Evolutionary conservation across 2,797 vertebrate species (phyloP), one percentile per base, ranked within the genome.

Genomic region (Ataeniobius toweri): DNA sequence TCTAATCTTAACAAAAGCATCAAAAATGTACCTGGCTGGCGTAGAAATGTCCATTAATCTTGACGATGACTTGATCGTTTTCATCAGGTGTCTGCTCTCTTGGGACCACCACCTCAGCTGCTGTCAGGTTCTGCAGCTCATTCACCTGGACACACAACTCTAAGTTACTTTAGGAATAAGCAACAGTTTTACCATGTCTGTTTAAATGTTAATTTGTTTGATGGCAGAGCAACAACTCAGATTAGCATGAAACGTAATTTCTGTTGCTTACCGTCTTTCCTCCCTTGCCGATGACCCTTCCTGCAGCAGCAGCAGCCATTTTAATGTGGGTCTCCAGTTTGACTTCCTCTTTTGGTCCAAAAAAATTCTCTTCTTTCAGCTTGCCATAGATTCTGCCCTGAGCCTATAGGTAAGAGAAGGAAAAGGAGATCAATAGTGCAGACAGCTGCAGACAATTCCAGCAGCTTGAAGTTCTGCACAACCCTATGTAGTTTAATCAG

Each of bases 31-130:
- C 98, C 97, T 98, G 98, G 93, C 97, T 99, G 89, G 98, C 97
- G 6, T 98, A 99, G 95, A 99, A 99, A 91, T 99, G 97, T 86
- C 98, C 98, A 0, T 97, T 98, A 94, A 99, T 99, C 94, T 99
- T 99, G 77, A 99, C 97, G 0, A 98, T 97, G 89, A 98, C 97
- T 91, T 98, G 97, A 90, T 98, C 97, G 0, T 98, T 97, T 88
- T 99, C 97, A 20, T 98, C 98, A 0, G 98, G 97, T 0, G 96
- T 98, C 94, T 99, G 97, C 59, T 99, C 97, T 87, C 97, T 93
- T 0, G 98, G 98, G 36, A 99, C 97, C 73, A 99, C 97, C 84
- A 99, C 98, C 90, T 99, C 97, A 0, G 98, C 97, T 0, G 97
- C 97, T 0, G 98, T 98, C 88, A 99, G 93, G 89, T 98, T 98